These are phyloP conservation scores for Thinocorus orbignyianus DNA, from an alignment of 2,113 vertebrate genomes.

Conservation along the genomic window DNA sequence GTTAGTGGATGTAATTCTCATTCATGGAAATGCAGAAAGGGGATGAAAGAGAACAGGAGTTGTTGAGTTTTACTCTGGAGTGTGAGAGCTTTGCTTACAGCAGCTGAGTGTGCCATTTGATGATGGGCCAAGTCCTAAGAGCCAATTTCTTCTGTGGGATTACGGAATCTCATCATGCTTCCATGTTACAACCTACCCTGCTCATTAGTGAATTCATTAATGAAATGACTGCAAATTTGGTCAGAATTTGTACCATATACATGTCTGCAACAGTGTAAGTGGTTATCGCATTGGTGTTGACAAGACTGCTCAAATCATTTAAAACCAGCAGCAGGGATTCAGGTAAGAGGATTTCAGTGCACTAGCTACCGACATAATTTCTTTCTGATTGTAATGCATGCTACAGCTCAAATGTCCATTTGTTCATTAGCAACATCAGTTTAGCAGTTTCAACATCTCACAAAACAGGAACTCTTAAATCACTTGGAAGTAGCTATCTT, in stretches of 20 bases:
- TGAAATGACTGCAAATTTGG: not conserved
- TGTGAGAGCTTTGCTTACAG: not conserved
- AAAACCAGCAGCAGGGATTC: not conserved
- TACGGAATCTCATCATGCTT: not conserved
- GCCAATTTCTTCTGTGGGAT: not conserved
- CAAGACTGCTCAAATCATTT: not conserved
- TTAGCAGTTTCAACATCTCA: not conserved
- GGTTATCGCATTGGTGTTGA: not conserved
- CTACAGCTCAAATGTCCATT: not conserved
- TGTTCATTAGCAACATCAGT: not conserved
- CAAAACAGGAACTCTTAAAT: not conserved
- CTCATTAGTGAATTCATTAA: not conserved
- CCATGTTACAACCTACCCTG: not conserved
- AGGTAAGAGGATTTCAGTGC: not conserved
- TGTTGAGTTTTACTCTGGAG: not conserved
- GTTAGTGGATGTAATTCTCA: not conserved
- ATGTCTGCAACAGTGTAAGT: not conserved
- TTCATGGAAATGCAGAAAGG: not conserved
- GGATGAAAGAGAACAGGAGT: not conserved
- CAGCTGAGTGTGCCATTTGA: rapidly evolving
- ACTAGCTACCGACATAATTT: not conserved
- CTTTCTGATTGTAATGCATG: not conserved
- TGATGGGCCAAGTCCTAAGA: not conserved
- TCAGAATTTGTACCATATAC: not conserved
- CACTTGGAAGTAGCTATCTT: not conserved